Base-by-base conservation (phyloP, 2,797 vertebrate species). In the Gymnothorax reevesii region DNA sequence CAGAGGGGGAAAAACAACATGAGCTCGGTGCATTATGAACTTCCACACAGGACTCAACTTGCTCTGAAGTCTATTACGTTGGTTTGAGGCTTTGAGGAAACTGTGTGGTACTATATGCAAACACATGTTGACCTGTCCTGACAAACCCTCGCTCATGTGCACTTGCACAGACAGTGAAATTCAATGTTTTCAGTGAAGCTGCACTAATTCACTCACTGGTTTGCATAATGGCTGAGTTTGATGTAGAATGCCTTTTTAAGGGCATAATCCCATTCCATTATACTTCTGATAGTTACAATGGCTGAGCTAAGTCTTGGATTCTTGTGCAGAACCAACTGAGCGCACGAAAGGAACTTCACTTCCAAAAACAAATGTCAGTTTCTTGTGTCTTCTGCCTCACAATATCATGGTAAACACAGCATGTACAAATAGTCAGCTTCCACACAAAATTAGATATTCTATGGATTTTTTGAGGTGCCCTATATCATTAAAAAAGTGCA, bases 1-100 rank as follows among this genome's bases (percentile, higher is more conserved):
- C 66, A 89, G 54, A 33, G 66, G 66, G 25, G 25, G 4, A 83
- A 64, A 90, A 69, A 57, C 55, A 84, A 89, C 85, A 88, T 73
- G 6, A 80, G 69, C n/a, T 3, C 54, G 85, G 22, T 55, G 42
- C 7, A 82, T 92, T 85, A 92, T 62, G 84, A 6, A 82, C 20
- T 82, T 52, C 55, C 2, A 60, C 59, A 12, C 57, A 42, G 57
- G 57, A 83, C 57, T 33, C 57, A 25, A 83, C 57, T 27, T 42
- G 54, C 82, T 27, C 57, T 33, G 49, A 59, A 75, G 73, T 77
- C 73, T 77, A 77, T 77, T 77, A 77, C 52, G 42, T 77, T 49
- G 73, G 33, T 77, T 49, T 77, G 17, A 77, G 73, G 42, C 73
- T 17, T 20, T 12, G 33, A 77, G 57, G 8, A 59, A 60, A 57